Evolutionary conservation across 2,113 vertebrate species (phyloP).

Genomic region (Pluvianellus socialis): DNA sequence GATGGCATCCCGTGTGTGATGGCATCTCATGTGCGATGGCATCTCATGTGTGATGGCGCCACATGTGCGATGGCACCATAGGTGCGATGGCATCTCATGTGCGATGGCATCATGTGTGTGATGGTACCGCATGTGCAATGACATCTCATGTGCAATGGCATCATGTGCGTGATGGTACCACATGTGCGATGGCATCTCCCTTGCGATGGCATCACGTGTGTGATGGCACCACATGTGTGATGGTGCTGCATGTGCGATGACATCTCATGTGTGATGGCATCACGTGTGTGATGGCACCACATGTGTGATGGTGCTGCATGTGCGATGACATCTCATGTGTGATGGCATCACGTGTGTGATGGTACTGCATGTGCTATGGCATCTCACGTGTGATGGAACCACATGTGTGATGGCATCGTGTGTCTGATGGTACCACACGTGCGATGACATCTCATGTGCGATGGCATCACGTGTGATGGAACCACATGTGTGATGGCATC

Average conservation of each 20-base stretch:
- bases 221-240: too few species aligned
- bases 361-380: rapidly evolving
- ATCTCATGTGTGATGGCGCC: neutral
- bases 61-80: too few species aligned
- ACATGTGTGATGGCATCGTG: rapidly evolving
- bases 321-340: rapidly evolving
- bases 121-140: too few species aligned
- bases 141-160: too few species aligned
- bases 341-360: rapidly evolving
- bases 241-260: too few species aligned
- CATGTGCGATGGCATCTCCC: too few species aligned
- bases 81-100: neutral
- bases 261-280: neutral
- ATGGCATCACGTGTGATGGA: too few species aligned
- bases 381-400: neutral
- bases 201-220: too few species aligned
- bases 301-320: neutral
- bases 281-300: neutral
- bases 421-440: rapidly evolving
- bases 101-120: too few species aligned
- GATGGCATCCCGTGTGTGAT: too few species aligned
- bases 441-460: neutral
- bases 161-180: too few species aligned
- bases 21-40: too few species aligned
- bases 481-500: neutral